Evolutionary conservation across 2,113 vertebrate species (phyloP).

Genomic region (Serinus canaria): DNA sequence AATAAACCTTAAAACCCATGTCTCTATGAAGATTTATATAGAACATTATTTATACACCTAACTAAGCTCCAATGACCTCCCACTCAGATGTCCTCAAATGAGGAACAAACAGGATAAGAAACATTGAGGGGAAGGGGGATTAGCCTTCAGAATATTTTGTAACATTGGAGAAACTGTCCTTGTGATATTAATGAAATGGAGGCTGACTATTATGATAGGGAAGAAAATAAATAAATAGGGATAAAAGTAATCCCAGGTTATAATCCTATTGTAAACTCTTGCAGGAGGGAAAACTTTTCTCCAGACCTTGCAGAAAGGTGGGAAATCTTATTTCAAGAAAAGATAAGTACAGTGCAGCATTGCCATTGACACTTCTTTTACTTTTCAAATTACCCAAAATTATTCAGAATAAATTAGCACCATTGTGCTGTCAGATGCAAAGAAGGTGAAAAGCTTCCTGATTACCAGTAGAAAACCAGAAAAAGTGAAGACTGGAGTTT

Average conservation of each 20-base stretch:
- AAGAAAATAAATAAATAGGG: conserved; percentile 13
- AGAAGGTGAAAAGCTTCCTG: neutral
- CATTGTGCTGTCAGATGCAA: neutral
- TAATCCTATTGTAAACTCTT: neutral
- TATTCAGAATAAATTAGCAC: neutral
- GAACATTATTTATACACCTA: neutral
- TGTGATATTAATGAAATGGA: neutral
- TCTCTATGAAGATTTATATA: neutral
- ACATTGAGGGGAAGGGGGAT: neutral
- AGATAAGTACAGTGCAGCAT: neutral
- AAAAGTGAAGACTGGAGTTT: neutral
- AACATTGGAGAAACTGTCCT: neutral
- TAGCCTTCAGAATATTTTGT: neutral
- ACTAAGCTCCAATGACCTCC: neutral
- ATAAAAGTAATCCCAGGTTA: neutral
- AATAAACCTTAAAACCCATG: neutral
- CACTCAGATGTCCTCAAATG: neutral
- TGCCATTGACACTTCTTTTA: neutral
- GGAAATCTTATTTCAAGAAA: neutral
- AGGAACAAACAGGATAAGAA: conserved; percentile 2
- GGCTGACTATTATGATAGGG: neutral
- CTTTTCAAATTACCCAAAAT: neutral
- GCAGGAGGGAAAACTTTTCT: neutral
- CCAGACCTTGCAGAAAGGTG: neutral
- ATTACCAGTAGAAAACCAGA: neutral